These are phyloP conservation scores for Apogon hyalosoma DNA, from an alignment of 2,797 vertebrate genomes.

Conservation along the genomic window DNA sequence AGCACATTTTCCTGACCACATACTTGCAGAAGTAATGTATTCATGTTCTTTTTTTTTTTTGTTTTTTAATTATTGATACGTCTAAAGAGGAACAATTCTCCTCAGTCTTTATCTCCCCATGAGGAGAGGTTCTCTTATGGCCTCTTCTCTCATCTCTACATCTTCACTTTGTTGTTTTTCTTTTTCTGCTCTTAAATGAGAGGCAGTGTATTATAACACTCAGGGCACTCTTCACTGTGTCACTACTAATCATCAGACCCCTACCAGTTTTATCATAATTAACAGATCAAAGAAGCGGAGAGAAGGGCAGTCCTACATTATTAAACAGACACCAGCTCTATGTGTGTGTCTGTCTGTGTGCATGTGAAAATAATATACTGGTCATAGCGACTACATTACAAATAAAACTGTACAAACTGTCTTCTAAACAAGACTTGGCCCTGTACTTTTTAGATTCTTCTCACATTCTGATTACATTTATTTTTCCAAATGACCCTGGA, in stretches of 20 bases:
- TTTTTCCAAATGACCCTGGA: conserved; percentile 14
- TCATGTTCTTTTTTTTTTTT: too few relatives aligned
- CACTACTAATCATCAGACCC: conserved; percentile 70
- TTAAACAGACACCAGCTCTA: conserved; percentile 55
- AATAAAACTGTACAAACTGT: conserved; percentile 35
- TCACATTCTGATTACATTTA: background rate
- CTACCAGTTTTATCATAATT: conserved; percentile 73
- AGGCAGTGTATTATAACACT: conserved; percentile 47
- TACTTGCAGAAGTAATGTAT: too few relatives aligned
- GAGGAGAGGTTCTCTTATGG: conserved; percentile 37
- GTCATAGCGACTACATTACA: conserved; percentile 28
- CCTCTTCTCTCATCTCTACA: conserved; percentile 52
- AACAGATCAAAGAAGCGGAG: conserved; percentile 74
- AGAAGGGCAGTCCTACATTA: conserved; percentile 73
- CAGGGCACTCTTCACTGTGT: conserved; percentile 54
- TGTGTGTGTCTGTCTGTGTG: conserved; percentile 12
- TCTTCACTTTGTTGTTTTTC: conserved; percentile 59
- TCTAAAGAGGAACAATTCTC: conserved; percentile 21
- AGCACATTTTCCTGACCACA: too few relatives aligned
- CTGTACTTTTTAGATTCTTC: conserved; percentile 4
- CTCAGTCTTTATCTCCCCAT: background rate
- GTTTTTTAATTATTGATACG: conserved; percentile 20
- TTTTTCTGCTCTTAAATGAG: conserved; percentile 56
- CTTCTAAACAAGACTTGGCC: conserved; percentile 19
- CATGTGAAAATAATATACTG: conserved; percentile 26